These are phyloP conservation scores for Brachyistius frenatus DNA, from an alignment of 2,113 vertebrate species.

Conservation along the genomic window DNA sequence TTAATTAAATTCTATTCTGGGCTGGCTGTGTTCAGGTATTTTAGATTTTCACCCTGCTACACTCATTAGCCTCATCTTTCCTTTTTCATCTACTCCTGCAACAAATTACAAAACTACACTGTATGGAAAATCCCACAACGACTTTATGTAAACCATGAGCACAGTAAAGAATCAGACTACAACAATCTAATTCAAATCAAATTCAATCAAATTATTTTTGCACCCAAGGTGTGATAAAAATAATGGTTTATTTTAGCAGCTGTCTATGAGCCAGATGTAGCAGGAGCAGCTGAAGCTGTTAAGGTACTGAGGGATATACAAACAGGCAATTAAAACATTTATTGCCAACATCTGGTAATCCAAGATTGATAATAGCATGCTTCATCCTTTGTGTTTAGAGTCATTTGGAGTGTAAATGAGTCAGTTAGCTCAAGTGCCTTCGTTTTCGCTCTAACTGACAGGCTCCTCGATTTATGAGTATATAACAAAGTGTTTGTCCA, in stretches of 20 bases:
- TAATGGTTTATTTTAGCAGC: neutral
- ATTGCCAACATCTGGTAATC: constrained; percentile 51
- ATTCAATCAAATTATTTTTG: neutral
- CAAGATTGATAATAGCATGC: constrained; percentile 26
- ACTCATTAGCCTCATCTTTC: constrained; percentile 7
- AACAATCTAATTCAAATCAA: neutral
- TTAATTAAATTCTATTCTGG: constrained; percentile 38
- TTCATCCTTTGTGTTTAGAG: constrained; percentile 34
- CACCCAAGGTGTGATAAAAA: constrained; percentile 10
- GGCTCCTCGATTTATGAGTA: constrained; percentile 25
- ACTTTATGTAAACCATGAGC: neutral
- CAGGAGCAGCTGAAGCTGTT: constrained; percentile 22
- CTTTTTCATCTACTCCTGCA: neutral
- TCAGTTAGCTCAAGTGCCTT: constrained; percentile 16
- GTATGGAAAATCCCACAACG: neutral
- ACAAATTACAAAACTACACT: neutral
- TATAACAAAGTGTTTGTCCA: constrained; percentile 47
- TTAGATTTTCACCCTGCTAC: constrained; percentile 15
- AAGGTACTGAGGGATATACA: constrained; percentile 16
- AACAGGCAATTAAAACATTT: constrained; percentile 49
- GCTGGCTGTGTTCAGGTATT: constrained; percentile 20
- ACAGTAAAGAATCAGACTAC: neutral
- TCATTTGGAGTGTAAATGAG: neutral
- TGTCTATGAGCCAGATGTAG: constrained; percentile 38
- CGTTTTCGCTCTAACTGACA: constrained; percentile 26